Percentiles rank a stretch among this genome's conserved stretches.
phyloP scores from a whole-genome alignment of 1,140 invertebrate genomes.

The Trigoniulus corallinus region DNA sequence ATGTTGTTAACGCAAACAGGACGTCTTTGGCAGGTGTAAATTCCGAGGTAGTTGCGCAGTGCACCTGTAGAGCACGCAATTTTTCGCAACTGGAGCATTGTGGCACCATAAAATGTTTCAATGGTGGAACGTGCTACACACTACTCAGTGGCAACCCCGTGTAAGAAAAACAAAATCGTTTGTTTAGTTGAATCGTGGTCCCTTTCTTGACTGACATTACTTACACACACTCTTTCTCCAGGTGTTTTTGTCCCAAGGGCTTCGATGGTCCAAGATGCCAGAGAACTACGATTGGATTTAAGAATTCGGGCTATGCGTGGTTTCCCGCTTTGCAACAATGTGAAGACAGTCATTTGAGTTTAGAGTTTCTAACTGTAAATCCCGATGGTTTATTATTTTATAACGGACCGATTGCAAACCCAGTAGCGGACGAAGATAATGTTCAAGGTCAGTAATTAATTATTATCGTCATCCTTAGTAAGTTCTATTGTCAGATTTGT shows the following conservation, averaged over 20 bases:
- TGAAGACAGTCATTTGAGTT: conserved; percentile 23
- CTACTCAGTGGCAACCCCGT: conserved; percentile 3
- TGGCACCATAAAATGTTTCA: conserved; percentile 24
- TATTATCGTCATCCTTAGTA: background rate
- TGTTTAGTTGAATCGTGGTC: background rate
- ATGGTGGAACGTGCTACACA: conserved; percentile 26
- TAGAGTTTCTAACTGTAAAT: conserved; percentile 25
- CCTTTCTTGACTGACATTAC: background rate
- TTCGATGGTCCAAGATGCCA: conserved; percentile 30
- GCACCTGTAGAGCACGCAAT: conserved; percentile 26
- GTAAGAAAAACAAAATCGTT: conserved; percentile 4
- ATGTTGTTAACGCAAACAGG: conserved; percentile 67
- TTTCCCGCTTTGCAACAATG: conserved; percentile 26
- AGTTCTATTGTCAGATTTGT: background rate
- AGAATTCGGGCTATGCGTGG: conserved; percentile 19
- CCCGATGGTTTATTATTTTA: conserved; percentile 26
- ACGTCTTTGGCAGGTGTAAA: conserved; percentile 77
- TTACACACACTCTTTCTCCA: conserved; percentile 12
- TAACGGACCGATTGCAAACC: conserved; percentile 23
- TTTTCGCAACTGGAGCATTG: conserved; percentile 15
- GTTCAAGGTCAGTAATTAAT: conserved; percentile 4
- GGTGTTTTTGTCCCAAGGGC: conserved; percentile 23
- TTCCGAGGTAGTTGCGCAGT: conserved; percentile 56
- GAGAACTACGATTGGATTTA: conserved; percentile 23
- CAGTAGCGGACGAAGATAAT: background rate